These are phyloP conservation scores for Mormyrops boulengeri DNA, from an alignment of 2,797 vertebrate genomes.

Conservation along the genomic window DNA sequence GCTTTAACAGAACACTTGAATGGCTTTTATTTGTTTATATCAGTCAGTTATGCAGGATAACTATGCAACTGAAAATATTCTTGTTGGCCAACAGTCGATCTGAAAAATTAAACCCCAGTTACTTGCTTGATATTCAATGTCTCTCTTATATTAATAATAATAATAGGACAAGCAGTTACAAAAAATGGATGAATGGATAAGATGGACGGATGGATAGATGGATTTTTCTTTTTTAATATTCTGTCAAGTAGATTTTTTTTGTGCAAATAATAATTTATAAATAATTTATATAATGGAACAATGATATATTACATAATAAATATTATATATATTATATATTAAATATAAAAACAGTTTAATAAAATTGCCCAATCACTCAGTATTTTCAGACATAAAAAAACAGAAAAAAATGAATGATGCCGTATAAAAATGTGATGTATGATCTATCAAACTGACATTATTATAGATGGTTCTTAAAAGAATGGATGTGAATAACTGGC, in stretches of 20 bases:
- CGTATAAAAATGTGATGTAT: neutral
- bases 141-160: neutral
- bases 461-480: neutral
- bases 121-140: neutral
- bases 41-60: neutral
- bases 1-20: neutral
- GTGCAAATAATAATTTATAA: neutral
- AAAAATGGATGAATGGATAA: neutral
- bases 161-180: neutral
- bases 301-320: neutral
- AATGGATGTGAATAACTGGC: neutral
- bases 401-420: neutral
- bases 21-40: neutral
- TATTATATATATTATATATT: neutral
- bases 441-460: neutral
- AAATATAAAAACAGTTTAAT: neutral
- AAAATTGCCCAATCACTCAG: neutral
- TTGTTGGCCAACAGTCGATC: neutral
- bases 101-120: neutral
- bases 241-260: neutral
- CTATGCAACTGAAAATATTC: slow-evolving; percentile 4
- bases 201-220: neutral
- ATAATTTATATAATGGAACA: neutral
- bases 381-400: neutral
- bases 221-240: neutral